Evolutionary conservation across 2,113 vertebrate species (phyloP).

Genomic region (Microtus oregoni): DNA sequence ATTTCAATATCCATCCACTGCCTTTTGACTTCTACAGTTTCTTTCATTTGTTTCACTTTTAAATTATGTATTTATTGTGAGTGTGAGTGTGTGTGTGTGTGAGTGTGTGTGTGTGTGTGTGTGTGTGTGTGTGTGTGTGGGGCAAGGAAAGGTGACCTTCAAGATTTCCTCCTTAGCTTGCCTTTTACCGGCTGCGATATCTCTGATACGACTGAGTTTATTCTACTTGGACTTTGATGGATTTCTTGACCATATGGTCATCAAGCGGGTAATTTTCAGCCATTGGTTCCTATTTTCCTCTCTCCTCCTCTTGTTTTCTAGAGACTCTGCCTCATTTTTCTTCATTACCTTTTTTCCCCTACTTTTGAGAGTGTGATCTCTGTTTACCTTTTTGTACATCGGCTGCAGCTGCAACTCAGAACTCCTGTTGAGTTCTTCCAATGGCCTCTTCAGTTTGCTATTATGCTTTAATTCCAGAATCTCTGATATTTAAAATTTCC

Average conservation of each 20-base stretch:
- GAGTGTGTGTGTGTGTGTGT: background rate
- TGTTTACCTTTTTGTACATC: background rate
- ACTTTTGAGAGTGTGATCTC: background rate
- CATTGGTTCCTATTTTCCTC: background rate
- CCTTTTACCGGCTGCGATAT: background rate
- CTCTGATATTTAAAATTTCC: background rate
- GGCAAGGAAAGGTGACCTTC: background rate
- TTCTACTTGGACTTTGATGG: too few species aligned
- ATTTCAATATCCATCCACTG: background rate
- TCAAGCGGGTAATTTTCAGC: too few species aligned
- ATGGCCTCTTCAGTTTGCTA: background rate
- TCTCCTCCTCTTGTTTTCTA: background rate
- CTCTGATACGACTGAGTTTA: too few species aligned
- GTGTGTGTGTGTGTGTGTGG: too few species aligned
- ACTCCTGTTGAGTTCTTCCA: background rate
- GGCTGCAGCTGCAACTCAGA: background rate
- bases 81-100: background rate
- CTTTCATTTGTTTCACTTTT: background rate
- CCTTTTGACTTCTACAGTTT: background rate
- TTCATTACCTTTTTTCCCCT: background rate
- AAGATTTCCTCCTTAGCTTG: conserved; percentile 21
- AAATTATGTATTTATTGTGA: background rate
- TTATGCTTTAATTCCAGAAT: background rate
- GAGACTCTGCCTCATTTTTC: background rate
- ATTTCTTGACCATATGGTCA: too few species aligned